These are phyloP conservation scores for Carlito syrichta DNA, from an alignment of 2,113 vertebrate species.

Conservation along the genomic window DNA sequence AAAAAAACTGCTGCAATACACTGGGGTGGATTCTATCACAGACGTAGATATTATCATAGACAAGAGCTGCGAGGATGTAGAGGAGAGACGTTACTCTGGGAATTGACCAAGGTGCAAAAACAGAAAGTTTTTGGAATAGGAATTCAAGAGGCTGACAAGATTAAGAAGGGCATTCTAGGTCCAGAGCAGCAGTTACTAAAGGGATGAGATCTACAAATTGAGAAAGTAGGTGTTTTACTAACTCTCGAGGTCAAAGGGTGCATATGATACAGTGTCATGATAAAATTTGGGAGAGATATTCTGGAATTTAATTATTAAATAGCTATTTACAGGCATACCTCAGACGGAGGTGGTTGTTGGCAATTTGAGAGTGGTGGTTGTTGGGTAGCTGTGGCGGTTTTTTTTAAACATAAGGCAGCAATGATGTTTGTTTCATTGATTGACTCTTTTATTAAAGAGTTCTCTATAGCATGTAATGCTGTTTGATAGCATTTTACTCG, in stretches of 20 bases:
- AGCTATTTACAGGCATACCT: background rate
- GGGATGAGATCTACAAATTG: background rate
- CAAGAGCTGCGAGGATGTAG: too few relatives aligned
- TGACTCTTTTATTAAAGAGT: background rate
- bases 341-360: too few relatives aligned
- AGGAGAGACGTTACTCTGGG: background rate
- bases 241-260: background rate
- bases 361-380: too few relatives aligned
- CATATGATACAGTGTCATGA: background rate
- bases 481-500: too few relatives aligned
- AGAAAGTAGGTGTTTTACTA: background rate
- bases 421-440: background rate
- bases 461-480: rapidly evolving
- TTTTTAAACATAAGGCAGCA: too few relatives aligned
- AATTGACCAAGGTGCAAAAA: background rate
- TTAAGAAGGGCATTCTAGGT: background rate
- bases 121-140: background rate
- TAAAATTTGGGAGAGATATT: background rate
- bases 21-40: rapidly evolving
- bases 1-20: background rate
- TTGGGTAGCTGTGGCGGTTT: too few relatives aligned
- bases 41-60: rapidly evolving
- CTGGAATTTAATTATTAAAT: background rate
- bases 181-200: background rate
- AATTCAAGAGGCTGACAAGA: background rate